phyloP scores from a whole-genome alignment of 2,797 vertebrate genomes.

The Paramormyrops hopkinsi region DNA sequence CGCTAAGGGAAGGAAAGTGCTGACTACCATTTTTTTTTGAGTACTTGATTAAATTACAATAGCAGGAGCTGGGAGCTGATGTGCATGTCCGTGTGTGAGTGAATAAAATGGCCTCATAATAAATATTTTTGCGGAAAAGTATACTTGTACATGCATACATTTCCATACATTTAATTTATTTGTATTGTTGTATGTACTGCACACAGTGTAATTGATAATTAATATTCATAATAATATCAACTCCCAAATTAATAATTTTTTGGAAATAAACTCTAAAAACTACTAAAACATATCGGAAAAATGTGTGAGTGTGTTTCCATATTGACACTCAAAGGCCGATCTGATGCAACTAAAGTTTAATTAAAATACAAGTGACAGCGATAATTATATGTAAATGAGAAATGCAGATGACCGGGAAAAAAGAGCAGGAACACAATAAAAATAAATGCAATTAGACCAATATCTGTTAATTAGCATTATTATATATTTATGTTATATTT shows the following conservation, averaged over 20 bases:
- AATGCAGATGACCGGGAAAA: constrained; percentile 17
- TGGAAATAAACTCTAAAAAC: neutral
- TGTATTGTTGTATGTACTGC: neutral
- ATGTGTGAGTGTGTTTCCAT: neutral
- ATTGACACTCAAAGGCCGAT: neutral
- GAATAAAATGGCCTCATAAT: neutral
- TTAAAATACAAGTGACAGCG: constrained; percentile 18
- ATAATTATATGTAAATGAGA: constrained; percentile 19
- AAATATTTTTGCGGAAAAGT: neutral
- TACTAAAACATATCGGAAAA: neutral
- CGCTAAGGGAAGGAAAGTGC: constrained; percentile 38
- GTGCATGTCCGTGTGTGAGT: constrained; percentile 31
- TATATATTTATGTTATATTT: neutral
- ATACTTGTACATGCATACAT: neutral
- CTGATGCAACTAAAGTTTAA: neutral
- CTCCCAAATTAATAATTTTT: neutral
- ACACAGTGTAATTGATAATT: neutral
- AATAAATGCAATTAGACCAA: neutral
- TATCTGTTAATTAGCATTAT: neutral
- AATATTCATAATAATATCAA: neutral
- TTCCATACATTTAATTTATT: neutral
- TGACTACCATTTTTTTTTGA: constrained; percentile 40
- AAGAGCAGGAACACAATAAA: neutral
- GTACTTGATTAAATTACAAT: constrained; percentile 52
- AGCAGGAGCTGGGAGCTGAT: constrained; percentile 41